Conservation (phyloP, 2,888 invertebrate species). For the Plusia festucae region DNA sequence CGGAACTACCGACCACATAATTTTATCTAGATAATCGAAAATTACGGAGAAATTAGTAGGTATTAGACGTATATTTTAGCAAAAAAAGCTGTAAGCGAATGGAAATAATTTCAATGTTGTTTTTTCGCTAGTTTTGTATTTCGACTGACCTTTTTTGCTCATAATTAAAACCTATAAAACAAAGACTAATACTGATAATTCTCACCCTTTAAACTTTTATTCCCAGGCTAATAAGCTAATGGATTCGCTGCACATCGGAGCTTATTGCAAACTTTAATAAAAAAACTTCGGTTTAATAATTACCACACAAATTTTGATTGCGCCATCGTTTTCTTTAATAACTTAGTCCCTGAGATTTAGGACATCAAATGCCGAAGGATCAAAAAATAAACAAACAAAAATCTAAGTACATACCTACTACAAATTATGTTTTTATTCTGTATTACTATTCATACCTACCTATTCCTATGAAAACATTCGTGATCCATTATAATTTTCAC, state of each 20-base stretch:
- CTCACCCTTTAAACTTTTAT: slow-evolving; percentile 19
- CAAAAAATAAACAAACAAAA: no score
- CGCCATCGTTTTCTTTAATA: background rate
- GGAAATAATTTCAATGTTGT: no score
- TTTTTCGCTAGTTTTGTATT: no score
- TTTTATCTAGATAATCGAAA: no score
- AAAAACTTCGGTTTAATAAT: slow-evolving; percentile 39
- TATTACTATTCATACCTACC: background rate
- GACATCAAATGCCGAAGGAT: background rate
- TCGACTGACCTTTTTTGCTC: no score
- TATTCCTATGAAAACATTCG: background rate
- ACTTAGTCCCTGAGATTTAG: slow-evolving; percentile 5
- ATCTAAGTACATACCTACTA: no score
- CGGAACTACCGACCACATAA: background rate
- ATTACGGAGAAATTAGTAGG: no score
- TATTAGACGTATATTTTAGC: no score
- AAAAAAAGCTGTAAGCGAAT: no score
- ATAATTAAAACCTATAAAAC: background rate
- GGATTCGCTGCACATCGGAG: slow-evolving; percentile 29
- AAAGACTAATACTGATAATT: background rate
- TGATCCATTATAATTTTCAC: background rate
- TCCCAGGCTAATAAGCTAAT: slow-evolving; percentile 31
- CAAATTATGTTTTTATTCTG: no score
- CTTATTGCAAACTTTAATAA: slow-evolving; percentile 28
- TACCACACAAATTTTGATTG: slow-evolving; percentile 32